Conservation (phyloP, 2,888 invertebrate genomes). For the Catotricha subobsoleta region DNA sequence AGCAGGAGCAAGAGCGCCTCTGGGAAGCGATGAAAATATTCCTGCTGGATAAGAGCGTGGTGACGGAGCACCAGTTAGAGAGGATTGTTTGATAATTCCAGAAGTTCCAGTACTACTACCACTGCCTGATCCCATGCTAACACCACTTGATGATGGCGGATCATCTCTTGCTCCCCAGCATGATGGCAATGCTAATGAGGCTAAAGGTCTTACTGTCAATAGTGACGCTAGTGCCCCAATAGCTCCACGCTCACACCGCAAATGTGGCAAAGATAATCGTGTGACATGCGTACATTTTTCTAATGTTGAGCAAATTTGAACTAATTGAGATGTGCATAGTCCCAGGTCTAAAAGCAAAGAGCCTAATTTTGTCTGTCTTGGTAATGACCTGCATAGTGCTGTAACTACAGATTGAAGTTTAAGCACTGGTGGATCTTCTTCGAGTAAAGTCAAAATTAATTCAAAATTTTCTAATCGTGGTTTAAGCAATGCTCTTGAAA, state of each 20-base stretch:
- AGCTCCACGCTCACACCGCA: conserved; percentile 35
- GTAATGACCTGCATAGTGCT: conserved; percentile 28
- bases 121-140: conserved; percentile 32
- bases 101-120: conserved; percentile 30
- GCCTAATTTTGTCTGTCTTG: conserved; percentile 23
- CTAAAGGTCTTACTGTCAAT: conserved; percentile 30
- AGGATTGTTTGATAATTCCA: conserved; percentile 20
- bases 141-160: conserved; percentile 33
- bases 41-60: conserved; percentile 22
- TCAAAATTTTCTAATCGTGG: conserved; percentile 34
- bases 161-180: conserved; percentile 34
- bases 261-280: conserved; percentile 35
- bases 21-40: conserved; percentile 32
- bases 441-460: conserved; percentile 34
- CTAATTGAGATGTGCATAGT: conserved; percentile 34
- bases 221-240: conserved; percentile 33
- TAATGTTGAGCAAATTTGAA: conserved; percentile 32
- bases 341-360: conserved; percentile 36
- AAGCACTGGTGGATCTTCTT: conserved; percentile 32
- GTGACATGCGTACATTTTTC: conserved; percentile 33
- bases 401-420: conserved; percentile 35
- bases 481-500: conserved; percentile 30
- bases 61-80: conserved; percentile 19
- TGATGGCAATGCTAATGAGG: conserved; percentile 33
- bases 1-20: conserved; percentile 31